Evolutionary conservation across 2,888 invertebrate species (phyloP).

Genomic region (Ischnura elegans): DNA sequence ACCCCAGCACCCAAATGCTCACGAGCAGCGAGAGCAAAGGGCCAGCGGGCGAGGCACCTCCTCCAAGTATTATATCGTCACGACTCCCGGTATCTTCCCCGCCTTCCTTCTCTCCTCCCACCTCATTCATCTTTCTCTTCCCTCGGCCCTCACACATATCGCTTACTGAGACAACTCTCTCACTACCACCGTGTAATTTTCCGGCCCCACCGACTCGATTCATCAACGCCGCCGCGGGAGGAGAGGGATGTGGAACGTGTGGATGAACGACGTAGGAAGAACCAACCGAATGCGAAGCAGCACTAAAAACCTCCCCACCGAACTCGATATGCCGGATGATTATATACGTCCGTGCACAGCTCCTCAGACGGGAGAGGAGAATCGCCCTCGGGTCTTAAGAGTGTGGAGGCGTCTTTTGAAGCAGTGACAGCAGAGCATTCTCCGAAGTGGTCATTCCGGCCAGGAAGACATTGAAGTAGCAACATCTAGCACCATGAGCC

Average conservation of each 20-base stretch:
- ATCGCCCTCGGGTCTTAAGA: not conserved
- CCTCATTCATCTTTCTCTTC: conserved; percentile 54
- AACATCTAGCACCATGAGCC: too few species aligned
- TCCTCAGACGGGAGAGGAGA: not conserved
- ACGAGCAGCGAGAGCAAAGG: too few species aligned
- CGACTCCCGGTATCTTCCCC: not conserved
- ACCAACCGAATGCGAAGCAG: conserved; percentile 9
- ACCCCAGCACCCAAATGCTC: too few species aligned
- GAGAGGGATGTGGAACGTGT: not conserved
- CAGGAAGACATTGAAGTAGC: not conserved
- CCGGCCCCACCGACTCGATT: conserved; percentile 43
- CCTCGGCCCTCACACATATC: conserved; percentile 51
- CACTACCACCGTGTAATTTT: conserved; percentile 61
- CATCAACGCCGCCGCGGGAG: conserved; percentile 21
- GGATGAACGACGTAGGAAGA: not conserved
- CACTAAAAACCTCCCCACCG: not conserved
- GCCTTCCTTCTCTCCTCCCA: not conserved
- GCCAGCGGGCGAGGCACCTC: too few species aligned
- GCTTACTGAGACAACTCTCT: conserved; percentile 56
- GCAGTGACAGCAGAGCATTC: not conserved
- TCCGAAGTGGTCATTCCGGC: not conserved
- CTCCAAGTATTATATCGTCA: too few species aligned
- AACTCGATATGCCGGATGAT: conserved; percentile 8
- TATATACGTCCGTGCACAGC: not conserved
- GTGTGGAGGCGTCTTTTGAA: not conserved